Evolutionary conservation across 2,113 vertebrate genomes (phyloP).

Genomic region (Illadopsis cleaveri): DNA sequence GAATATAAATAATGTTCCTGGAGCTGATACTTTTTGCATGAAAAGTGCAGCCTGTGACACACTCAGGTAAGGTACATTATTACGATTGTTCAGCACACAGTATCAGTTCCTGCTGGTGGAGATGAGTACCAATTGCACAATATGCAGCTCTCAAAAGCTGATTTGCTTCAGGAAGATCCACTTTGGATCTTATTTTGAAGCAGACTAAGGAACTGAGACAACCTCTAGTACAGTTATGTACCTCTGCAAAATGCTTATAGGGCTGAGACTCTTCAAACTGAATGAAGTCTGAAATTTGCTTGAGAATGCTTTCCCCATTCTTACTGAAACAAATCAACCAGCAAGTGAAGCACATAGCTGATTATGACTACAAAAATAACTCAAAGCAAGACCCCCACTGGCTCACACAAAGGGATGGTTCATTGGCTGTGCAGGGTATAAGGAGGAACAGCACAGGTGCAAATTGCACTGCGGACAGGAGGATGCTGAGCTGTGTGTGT

Average conservation of each 20-base stretch:
- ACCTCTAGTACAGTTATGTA: not conserved
- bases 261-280: not conserved
- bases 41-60: not conserved
- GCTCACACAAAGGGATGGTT: not conserved
- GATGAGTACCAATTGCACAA: not conserved
- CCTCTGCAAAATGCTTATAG: not conserved
- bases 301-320: conserved; percentile 4
- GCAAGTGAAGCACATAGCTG: not conserved
- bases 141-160: not conserved
- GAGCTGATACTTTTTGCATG: not conserved
- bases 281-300: conserved; percentile 19
- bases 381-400: not conserved
- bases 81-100: not conserved
- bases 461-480: not conserved
- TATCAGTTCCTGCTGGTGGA: not conserved
- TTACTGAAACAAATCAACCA: conserved; percentile 45
- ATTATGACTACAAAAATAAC: not conserved
- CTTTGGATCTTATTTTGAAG: not conserved
- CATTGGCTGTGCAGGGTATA: not conserved
- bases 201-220: not conserved
- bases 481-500: not conserved
- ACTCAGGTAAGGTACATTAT: not conserved
- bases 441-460: not conserved
- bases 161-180: not conserved
- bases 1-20: not conserved